Percentiles rank a stretch among this genome's conserved stretches.
phyloP scores from a whole-genome alignment of 2,113 vertebrate genomes.

The Corythornis vintsioides region DNA sequence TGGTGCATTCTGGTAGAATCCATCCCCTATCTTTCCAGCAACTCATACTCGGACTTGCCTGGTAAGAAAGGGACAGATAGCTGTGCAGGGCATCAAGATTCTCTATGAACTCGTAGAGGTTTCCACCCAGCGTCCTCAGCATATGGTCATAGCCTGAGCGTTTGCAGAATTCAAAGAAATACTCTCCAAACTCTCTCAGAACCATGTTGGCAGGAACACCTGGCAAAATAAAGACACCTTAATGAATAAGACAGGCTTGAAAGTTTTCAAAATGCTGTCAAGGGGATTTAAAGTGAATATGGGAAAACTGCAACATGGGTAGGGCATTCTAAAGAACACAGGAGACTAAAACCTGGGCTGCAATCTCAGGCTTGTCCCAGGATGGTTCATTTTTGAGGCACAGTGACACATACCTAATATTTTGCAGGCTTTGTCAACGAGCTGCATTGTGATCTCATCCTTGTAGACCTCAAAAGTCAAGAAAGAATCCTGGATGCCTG shows the following conservation, averaged over 20 bases:
- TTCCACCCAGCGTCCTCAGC: slow-evolving; percentile 82
- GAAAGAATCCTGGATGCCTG: slow-evolving; percentile 77
- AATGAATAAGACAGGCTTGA: background rate
- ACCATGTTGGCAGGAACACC: slow-evolving; percentile 75
- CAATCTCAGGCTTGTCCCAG: background rate
- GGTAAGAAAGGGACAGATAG: slow-evolving; percentile 83
- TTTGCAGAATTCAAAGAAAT: slow-evolving; percentile 86
- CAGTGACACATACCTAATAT: slow-evolving; percentile 70
- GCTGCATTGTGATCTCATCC: slow-evolving; percentile 79
- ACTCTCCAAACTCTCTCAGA: slow-evolving; percentile 81
- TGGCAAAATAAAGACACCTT: slow-evolving; percentile 50
- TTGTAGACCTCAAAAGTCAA: slow-evolving; percentile 80
- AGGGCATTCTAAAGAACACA: background rate
- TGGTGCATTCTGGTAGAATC: background rate
- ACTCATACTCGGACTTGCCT: slow-evolving; percentile 61
- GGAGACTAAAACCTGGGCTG: background rate
- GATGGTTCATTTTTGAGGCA: background rate
- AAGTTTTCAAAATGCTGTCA: background rate
- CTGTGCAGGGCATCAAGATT: slow-evolving; percentile 83
- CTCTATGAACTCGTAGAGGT: slow-evolving; percentile 83
- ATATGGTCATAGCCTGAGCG: slow-evolving; percentile 83
- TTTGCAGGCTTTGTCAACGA: slow-evolving; percentile 77
- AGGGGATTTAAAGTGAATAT: background rate
- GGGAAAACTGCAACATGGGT: background rate
- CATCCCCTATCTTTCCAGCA: background rate